Percentiles rank a stretch among this genome's conserved stretches.
Evolutionary conservation across 92 coral and sea anemone species (phyloP).

Genomic region (Heliopora coerulea): DNA sequence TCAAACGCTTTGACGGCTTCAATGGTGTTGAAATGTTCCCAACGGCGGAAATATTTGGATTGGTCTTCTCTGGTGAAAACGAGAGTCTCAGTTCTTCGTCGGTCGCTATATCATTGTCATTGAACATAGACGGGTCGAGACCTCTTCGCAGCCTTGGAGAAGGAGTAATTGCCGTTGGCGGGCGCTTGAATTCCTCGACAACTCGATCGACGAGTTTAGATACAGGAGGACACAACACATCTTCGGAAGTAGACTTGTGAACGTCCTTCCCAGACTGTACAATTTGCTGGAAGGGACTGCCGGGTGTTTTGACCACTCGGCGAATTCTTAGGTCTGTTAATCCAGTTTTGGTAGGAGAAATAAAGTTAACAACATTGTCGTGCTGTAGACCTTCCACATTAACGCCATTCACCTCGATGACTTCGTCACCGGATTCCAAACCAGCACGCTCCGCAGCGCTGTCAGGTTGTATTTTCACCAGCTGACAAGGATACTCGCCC

Average conservation of each 20-base stretch:
- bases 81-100: constrained; percentile 90
- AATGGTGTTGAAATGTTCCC: constrained; percentile 51
- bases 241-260: constrained; percentile 46
- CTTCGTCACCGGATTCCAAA: constrained; percentile 84
- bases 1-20: constrained; percentile 46
- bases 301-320: constrained; percentile 33
- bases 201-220: constrained; percentile 87
- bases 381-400: constrained; percentile 76
- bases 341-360: constrained; percentile 76
- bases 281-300: background rate
- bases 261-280: constrained; percentile 11
- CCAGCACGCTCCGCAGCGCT: constrained; percentile 93
- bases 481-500: constrained; percentile 92
- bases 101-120: constrained; percentile 78
- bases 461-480: constrained; percentile 85
- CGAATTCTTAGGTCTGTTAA: constrained; percentile 69
- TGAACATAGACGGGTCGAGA: constrained; percentile 58
- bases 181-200: constrained; percentile 84
- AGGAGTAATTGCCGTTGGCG: constrained; percentile 61
- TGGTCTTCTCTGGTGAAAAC: constrained; percentile 58
- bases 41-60: constrained; percentile 54
- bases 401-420: constrained; percentile 78
- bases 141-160: constrained; percentile 36
- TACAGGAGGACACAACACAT: constrained; percentile 54
- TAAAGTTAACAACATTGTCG: constrained; percentile 85